A percentile compares a stretch with the other conserved stretches of the same genome.
phyloP scores from a whole-genome alignment of 2,888 invertebrate species.

The Eristalinus sepulchralis region DNA sequence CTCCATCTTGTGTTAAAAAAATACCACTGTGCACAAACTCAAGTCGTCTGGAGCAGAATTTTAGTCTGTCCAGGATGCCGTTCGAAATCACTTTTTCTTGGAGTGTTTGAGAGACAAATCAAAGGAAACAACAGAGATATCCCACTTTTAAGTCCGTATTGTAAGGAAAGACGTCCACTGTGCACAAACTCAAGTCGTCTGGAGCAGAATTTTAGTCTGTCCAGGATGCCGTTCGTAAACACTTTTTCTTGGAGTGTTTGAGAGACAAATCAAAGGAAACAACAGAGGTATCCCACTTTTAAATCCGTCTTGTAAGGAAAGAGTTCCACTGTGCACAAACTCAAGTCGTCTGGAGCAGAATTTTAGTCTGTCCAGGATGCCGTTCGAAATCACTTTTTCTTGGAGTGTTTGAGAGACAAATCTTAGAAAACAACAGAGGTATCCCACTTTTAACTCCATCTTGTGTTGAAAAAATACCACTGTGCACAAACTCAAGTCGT shows the following conservation, averaged over 20 bases:
- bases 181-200: constrained; percentile 34
- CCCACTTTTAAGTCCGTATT: constrained; percentile 8
- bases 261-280: constrained; percentile 5
- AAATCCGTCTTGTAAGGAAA: background rate
- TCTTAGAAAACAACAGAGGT: background rate
- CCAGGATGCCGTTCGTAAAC: constrained; percentile 39
- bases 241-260: constrained; percentile 23
- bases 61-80: constrained; percentile 33
- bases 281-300: background rate
- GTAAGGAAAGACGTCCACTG: background rate
- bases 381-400: constrained; percentile 13
- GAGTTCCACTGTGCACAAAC: constrained; percentile 3
- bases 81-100: constrained; percentile 17
- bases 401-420: constrained; percentile 15
- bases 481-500: constrained; percentile 31
- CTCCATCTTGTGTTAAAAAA: background rate
- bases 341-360: constrained; percentile 14
- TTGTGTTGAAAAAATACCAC: background rate
- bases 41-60: constrained; percentile 24
- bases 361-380: constrained; percentile 11
- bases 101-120: constrained; percentile 24
- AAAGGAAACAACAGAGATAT: background rate
- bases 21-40: constrained; percentile 2
- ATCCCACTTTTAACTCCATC: constrained; percentile 21
- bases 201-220: constrained; percentile 24